phyloP scores from a whole-genome alignment of 2,888 invertebrate species.

The Drepana falcataria region DNA sequence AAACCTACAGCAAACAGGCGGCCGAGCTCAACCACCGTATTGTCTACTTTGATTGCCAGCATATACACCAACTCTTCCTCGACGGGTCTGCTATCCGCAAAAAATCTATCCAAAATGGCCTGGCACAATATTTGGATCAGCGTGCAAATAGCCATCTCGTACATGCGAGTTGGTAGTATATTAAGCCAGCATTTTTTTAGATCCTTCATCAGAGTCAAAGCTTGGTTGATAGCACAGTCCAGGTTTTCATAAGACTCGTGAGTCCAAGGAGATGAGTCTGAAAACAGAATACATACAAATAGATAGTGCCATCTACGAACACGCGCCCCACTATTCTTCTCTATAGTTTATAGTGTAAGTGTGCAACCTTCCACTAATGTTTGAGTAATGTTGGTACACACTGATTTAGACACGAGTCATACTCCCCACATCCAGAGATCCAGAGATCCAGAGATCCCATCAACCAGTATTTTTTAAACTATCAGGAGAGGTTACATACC shows the following conservation, averaged over 20 bases:
- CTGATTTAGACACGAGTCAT: not conserved
- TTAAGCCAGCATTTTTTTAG: conserved; percentile 49
- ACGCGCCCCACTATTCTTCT: too few species aligned
- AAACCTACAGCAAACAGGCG: conserved; percentile 53
- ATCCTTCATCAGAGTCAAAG: conserved; percentile 45
- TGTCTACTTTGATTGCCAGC: conserved; percentile 49
- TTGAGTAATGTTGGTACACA: not conserved
- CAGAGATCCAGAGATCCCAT: too few species aligned
- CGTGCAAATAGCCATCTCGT: conserved; percentile 53
- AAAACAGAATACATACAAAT: conserved; percentile 6
- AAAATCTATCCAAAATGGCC: conserved; percentile 45
- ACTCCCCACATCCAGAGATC: too few species aligned
- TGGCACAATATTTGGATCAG: conserved; percentile 52
- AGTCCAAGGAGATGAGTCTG: conserved; percentile 48
- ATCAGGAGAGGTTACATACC: conserved; percentile 31
- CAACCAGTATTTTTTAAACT: too few species aligned
- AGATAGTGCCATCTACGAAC: too few species aligned
- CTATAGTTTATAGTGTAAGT: too few species aligned
- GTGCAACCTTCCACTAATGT: too few species aligned
- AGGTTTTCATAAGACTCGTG: conserved; percentile 52
- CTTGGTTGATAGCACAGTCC: conserved; percentile 53
- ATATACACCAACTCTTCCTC: conserved; percentile 55
- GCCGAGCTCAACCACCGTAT: conserved; percentile 35
- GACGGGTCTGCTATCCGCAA: conserved; percentile 45
- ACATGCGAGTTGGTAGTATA: conserved; percentile 56